phyloP scores from a whole-genome alignment of 2,888 invertebrate species.

The Meloe dianella region DNA sequence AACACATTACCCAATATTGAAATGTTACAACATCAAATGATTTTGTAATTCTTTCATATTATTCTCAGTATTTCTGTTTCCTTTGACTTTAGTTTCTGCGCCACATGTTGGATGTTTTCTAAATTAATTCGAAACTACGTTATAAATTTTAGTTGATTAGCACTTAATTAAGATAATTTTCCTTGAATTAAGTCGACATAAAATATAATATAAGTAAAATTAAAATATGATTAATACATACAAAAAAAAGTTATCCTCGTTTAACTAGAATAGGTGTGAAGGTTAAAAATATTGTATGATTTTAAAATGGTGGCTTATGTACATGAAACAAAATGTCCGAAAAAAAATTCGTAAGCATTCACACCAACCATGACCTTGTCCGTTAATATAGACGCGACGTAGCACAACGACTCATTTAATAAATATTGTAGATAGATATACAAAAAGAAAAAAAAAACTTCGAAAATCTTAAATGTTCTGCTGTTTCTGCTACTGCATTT shows the following conservation, averaged over 20 bases:
- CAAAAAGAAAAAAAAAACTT: neutral
- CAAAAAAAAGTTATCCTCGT: neutral
- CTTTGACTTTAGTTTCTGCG: no score
- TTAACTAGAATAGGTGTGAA: constrained; percentile 29
- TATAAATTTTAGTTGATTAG: neutral
- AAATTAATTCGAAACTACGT: neutral
- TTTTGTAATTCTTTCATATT: no score
- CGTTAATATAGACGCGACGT: constrained; percentile 37
- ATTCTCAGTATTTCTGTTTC: no score
- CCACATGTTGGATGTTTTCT: neutral
- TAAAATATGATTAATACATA: neutral
- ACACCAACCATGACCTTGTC: constrained; percentile 44
- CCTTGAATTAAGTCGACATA: neutral
- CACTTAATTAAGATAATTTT: neutral
- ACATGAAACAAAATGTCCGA: constrained; percentile 26
- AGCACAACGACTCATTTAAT: constrained; percentile 28
- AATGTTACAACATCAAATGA: no score
- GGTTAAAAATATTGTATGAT: constrained; percentile 28
- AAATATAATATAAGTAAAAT: no score
- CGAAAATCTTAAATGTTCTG: neutral
- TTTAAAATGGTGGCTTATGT: neutral
- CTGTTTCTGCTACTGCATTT: neutral
- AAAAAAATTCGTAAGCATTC: constrained; percentile 20
- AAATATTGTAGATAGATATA: neutral
- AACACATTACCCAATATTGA: no score